These are phyloP conservation scores for Lytechinus variegatus DNA, from an alignment of 35 echinoderm and acorn worm genomes.

Conservation along the genomic window DNA sequence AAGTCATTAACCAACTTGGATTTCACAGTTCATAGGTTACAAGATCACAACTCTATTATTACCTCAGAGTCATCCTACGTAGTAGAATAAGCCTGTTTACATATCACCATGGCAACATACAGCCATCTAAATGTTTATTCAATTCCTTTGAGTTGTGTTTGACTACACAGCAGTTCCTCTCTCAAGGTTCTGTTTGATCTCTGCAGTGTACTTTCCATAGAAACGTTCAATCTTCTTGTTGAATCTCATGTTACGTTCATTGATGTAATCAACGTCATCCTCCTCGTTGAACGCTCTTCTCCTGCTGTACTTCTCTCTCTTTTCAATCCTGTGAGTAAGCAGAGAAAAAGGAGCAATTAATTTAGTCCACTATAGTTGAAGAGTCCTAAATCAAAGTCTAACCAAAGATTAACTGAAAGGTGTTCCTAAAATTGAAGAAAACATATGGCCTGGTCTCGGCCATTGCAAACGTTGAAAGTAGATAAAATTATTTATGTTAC, in stretches of 20 bases:
- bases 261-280: constrained; percentile 98
- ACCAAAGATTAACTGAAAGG: background rate
- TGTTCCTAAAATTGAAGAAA: too few species aligned
- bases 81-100: background rate
- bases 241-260: constrained; percentile 97
- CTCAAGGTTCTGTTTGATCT: constrained; percentile 98
- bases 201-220: constrained; percentile 97
- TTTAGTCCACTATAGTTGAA: background rate
- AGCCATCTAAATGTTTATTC: background rate
- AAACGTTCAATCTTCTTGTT: constrained; percentile 96
- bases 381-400: background rate
- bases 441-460: too few species aligned
- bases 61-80: too few species aligned
- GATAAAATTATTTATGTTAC: too few species aligned
- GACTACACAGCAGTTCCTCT: constrained; percentile 96
- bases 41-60: too few species aligned
- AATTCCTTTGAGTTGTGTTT: background rate
- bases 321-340: constrained; percentile 81
- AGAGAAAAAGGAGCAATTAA: background rate
- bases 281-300: constrained; percentile 95
- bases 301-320: constrained; percentile 86
- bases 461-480: too few species aligned
- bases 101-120: background rate
- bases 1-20: too few species aligned
- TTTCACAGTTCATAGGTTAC: too few species aligned